These are phyloP conservation scores for Trogon melanurus DNA, from an alignment of 2,113 vertebrate species.

Conservation along the genomic window DNA sequence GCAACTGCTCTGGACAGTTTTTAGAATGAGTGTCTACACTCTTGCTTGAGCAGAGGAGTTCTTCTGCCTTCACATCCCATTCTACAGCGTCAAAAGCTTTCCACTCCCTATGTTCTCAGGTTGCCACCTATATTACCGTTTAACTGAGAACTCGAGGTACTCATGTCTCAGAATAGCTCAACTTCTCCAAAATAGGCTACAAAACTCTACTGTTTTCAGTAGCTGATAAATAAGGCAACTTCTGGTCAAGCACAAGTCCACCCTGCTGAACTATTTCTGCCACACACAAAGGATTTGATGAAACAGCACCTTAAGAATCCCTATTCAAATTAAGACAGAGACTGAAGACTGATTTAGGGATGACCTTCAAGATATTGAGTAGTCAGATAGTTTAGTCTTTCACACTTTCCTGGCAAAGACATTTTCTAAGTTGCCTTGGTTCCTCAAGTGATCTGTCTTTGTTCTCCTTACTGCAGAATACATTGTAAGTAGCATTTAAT, in stretches of 20 bases:
- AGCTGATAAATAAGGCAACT: not conserved
- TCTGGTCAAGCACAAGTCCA: not conserved
- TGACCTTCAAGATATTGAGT: not conserved
- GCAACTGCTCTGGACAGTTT: not conserved
- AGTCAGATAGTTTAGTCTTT: not conserved
- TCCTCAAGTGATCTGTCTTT: not conserved
- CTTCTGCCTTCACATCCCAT: not conserved
- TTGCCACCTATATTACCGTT: not conserved
- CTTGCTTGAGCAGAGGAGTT: not conserved
- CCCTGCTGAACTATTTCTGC: not conserved
- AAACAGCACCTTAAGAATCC: not conserved
- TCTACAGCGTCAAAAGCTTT: not conserved
- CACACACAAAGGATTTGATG: not conserved
- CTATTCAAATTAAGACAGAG: not conserved
- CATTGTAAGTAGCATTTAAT: not conserved
- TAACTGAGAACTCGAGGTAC: not conserved
- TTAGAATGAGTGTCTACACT: not conserved
- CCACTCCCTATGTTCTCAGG: not conserved
- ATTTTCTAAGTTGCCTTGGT: not conserved
- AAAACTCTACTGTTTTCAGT: not conserved
- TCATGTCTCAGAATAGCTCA: not conserved
- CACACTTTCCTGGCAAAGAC: not conserved
- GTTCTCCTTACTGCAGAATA: not conserved
- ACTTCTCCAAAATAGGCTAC: not conserved
- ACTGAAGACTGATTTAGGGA: not conserved